phyloP scores from a whole-genome alignment of 1,140 invertebrate species.

The Trypoxylus dichotomus region DNA sequence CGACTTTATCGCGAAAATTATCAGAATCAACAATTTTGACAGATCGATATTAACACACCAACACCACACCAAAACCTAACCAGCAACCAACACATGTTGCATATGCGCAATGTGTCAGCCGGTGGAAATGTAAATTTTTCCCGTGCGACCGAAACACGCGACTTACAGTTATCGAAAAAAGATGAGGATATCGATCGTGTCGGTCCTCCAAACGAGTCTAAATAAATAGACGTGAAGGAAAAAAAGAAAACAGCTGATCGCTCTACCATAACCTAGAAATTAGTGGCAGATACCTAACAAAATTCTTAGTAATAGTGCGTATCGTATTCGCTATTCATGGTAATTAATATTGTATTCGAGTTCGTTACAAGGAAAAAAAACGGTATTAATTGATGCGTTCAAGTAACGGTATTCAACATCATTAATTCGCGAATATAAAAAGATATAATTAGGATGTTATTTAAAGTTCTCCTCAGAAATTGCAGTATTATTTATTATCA shows the following conservation, averaged over 20 bases:
- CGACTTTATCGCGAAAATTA: constrained; percentile 1
- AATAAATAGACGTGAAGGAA: neutral
- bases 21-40: constrained; percentile 35
- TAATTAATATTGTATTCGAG: neutral
- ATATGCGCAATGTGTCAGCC: constrained; percentile 33
- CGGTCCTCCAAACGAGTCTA: neutral
- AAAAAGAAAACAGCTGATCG: constrained; percentile 30
- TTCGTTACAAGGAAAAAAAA: neutral
- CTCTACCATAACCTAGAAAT: constrained; percentile 20
- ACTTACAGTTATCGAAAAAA: neutral
- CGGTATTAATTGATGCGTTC: neutral
- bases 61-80: constrained; percentile 29
- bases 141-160: neutral
- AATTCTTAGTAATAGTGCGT: neutral
- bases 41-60: constrained; percentile 39
- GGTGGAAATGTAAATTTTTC: neutral
- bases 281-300: neutral
- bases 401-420: neutral
- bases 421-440: neutral
- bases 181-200: constrained; percentile 10
- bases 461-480: constrained; percentile 44
- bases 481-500: constrained; percentile 46
- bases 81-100: constrained; percentile 47
- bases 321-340: neutral
- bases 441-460: constrained; percentile 39